Percentiles rank a stretch among this genome's conserved stretches.
Evolutionary conservation across 1,140 invertebrate genomes (phyloP).

Genomic region (Zaprionus capensis): DNA sequence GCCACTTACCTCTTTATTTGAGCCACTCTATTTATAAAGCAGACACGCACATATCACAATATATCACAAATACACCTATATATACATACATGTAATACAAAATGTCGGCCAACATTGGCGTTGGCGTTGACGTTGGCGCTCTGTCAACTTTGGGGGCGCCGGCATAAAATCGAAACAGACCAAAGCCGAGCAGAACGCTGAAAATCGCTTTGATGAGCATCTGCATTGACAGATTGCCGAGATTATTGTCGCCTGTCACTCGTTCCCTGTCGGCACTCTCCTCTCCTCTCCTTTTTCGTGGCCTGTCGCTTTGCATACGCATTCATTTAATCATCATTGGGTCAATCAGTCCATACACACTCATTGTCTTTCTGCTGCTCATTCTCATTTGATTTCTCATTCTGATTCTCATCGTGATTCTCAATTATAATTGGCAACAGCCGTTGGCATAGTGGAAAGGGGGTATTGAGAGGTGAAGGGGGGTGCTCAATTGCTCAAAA

Average conservation of each 20-base stretch:
- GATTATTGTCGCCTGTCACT: constrained; percentile 76
- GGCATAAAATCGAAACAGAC: constrained; percentile 42
- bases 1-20: constrained; percentile 65
- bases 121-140: constrained; percentile 62
- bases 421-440: constrained; percentile 63
- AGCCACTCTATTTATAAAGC: constrained; percentile 78
- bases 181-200: constrained; percentile 34
- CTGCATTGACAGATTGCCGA: constrained; percentile 76
- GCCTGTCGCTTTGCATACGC: constrained; percentile 70
- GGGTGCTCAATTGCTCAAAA: constrained; percentile 29
- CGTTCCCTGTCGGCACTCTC: neutral
- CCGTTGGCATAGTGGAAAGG: neutral
- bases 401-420: constrained; percentile 16
- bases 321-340: constrained; percentile 69
- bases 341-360: constrained; percentile 31
- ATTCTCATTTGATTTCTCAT: constrained; percentile 15
- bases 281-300: neutral
- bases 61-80: constrained; percentile 18
- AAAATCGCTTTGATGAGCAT: constrained; percentile 80
- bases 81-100: constrained; percentile 36
- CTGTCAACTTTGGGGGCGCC: constrained; percentile 60
- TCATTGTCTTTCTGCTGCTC: constrained; percentile 6
- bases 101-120: constrained; percentile 65
- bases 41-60: constrained; percentile 64
- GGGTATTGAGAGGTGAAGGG: neutral